Base-by-base conservation (phyloP, 2,797 vertebrate species). In the Toxotes lorentzi region DNA sequence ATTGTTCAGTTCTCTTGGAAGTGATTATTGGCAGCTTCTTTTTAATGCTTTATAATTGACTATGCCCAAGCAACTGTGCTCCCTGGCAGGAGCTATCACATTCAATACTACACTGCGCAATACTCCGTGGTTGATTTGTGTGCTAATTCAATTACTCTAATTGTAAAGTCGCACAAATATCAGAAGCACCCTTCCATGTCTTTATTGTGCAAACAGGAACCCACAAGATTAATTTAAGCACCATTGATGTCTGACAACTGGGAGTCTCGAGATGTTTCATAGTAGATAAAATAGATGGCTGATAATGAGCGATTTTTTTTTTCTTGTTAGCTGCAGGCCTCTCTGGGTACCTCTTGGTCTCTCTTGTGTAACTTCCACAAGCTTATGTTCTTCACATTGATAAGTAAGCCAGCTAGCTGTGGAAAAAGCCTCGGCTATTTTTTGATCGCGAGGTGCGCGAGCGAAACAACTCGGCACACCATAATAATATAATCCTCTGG, bases 221-320 rank as follows among this genome's bases (percentile, higher is more conserved):
- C 92, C 91, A 84, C 76, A 89, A 92, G 94, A 94, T 93, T 93
- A 74, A 93, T 93, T 90, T 92, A 82, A 91, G 89, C 88, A 80
- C 83, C 89, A 92, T 78, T 92, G 94, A 94, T 93, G 91, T 94
- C 87, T 93, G 93, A 92, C 93, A 88, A 86, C 93, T 92, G 92
- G 91, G 93, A 94, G 89, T 92, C 88, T 68, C 12, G 88, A 88
- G 90, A 92, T 90, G 90, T 87, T 90, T 90, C 87, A 82, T 77
- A 90, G 90, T 89, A 89, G 92, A 94, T 93, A 91, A 93, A 93
- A 86, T 93, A 93, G 91, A 94, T 91, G 90, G 91, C 88, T 91
- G 92, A 93, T 94, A 94, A 94, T 90, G 89, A 94, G 90, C 65
- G 5, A 84, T 82, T 82, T 76, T 61, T 57, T 82, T 63, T 56